Base-by-base conservation (phyloP, 2,888 invertebrate species). In the Cryptocheilus praepositus region DNA sequence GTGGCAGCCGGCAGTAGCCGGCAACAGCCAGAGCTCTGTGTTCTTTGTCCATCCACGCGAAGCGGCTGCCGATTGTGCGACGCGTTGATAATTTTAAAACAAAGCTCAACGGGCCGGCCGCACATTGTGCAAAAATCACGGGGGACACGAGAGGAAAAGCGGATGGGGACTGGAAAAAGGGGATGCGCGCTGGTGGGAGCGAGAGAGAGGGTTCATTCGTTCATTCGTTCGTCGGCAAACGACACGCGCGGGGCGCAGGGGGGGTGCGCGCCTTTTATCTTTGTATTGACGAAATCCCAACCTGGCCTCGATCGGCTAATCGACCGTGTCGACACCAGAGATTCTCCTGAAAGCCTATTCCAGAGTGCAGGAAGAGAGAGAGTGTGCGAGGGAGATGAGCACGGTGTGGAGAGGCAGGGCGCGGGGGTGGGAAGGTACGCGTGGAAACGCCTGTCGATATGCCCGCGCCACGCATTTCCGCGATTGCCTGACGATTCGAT, bases 51-150 rank as follows among this genome's bases (percentile, higher is more conserved):
- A 70, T 69, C 70, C 71, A 74, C 64, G 74, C 78, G 80, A 79
- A 78, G 80, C 79, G 76, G 76, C 80, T 73, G 77, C 79, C 81
- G 85, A 85, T 86, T 88, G 87, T 87, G 87, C 83, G 82, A 84
- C 85, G 84, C 83, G 86, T 88, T 88, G 88, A 88, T 88, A 88
- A 88, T 88, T 88, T 88, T 84, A 79, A 83, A 85, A 88, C 87
- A 86, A 88, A 85, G 82, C 78, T 79, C 52, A 61, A 77, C 69
- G 70, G 81, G 67, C 72, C 65, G 76, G 77, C 58, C 73, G 76
- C 62, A 76, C 85, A 84, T 86, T 86, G 85, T 86, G 81, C 83
- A 86, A 86, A 86, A 86, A 86, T 85, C 84, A 82, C 77, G 68
- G 76, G 36, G 65, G 67, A 62, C 63, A 68, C 69, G 70, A 71